A percentile compares a stretch with the other conserved stretches of the same genome.
These are phyloP conservation scores for Drosophila novamexicana DNA, from an alignment of 1,140 invertebrate species.

Conservation along the genomic window DNA sequence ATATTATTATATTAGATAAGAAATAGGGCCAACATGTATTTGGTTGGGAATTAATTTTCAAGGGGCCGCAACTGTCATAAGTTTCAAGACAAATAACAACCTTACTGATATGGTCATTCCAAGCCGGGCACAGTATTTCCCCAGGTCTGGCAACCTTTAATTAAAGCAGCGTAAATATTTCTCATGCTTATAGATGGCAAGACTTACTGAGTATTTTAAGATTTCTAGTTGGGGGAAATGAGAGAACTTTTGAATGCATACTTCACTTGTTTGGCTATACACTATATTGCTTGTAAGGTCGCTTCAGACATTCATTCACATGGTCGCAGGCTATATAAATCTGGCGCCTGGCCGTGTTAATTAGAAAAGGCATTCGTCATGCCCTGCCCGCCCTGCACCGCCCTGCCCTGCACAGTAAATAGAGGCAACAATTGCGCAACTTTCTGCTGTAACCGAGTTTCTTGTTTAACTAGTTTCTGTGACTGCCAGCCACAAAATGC, in stretches of 20 bases:
- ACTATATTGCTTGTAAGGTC: neutral
- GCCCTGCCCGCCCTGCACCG: neutral
- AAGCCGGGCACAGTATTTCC: no score
- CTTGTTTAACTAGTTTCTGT: conserved; percentile 17
- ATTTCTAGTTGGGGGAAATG: neutral
- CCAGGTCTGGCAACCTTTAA: no score
- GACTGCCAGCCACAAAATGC: conserved; percentile 22
- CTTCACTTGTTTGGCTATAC: conserved; percentile 3
- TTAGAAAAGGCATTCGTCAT: conserved; percentile 33
- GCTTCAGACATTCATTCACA: neutral
- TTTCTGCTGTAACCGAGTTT: conserved; percentile 13
- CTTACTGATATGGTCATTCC: no score
- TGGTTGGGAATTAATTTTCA: no score
- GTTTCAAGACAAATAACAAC: no score
- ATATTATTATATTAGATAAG: no score
- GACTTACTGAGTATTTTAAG: no score
- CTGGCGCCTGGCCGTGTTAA: conserved; percentile 25
- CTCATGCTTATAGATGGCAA: neutral
- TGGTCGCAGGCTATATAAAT: neutral
- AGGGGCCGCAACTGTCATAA: no score
- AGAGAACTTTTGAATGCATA: neutral
- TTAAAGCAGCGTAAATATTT: neutral
- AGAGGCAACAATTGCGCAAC: conserved; percentile 19
- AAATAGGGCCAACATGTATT: no score
- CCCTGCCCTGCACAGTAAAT: neutral